Evolutionary conservation across 2,888 invertebrate genomes (phyloP).

Genomic region (Drosophila longiperda): DNA sequence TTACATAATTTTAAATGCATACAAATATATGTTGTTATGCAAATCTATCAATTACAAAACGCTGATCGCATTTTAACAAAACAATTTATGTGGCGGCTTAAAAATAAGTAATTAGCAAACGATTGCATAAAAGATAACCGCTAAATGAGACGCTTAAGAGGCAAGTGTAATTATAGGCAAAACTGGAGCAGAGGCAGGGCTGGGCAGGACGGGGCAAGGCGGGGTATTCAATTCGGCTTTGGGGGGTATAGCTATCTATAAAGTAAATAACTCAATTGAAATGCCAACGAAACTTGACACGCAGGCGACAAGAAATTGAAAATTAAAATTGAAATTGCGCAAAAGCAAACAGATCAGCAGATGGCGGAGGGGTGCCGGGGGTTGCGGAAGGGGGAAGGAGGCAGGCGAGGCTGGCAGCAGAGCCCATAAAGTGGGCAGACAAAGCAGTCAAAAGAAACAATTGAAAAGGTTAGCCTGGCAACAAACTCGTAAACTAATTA

Average conservation of each 20-base stretch:
- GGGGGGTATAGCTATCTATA: constrained; percentile 27
- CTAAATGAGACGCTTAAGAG: constrained; percentile 74
- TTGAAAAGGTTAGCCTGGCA: constrained; percentile 71
- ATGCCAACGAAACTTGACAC: constrained; percentile 80
- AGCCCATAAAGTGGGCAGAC: constrained; percentile 2
- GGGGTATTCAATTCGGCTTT: neutral
- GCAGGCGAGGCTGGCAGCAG: neutral
- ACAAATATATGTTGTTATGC: constrained; percentile 2
- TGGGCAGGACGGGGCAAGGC: neutral
- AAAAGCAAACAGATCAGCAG: constrained; percentile 25
- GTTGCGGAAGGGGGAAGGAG: neutral
- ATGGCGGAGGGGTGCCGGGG: neutral
- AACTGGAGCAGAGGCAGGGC: constrained; percentile 43
- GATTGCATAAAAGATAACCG: constrained; percentile 77
- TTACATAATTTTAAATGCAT: neutral
- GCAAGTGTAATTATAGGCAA: constrained; percentile 41
- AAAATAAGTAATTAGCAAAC: constrained; percentile 69
- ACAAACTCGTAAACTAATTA: constrained; percentile 72
- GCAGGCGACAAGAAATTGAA: constrained; percentile 78
- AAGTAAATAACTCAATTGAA: constrained; percentile 80
- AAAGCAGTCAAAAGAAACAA: constrained; percentile 55
- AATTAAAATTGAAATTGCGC: constrained; percentile 70
- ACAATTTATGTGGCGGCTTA: constrained; percentile 47
- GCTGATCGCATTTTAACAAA: constrained; percentile 60
- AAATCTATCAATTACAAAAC: constrained; percentile 62